Base-by-base conservation (phyloP, 2,888 invertebrate genomes). In the Lycophotia porphyrea region DNA sequence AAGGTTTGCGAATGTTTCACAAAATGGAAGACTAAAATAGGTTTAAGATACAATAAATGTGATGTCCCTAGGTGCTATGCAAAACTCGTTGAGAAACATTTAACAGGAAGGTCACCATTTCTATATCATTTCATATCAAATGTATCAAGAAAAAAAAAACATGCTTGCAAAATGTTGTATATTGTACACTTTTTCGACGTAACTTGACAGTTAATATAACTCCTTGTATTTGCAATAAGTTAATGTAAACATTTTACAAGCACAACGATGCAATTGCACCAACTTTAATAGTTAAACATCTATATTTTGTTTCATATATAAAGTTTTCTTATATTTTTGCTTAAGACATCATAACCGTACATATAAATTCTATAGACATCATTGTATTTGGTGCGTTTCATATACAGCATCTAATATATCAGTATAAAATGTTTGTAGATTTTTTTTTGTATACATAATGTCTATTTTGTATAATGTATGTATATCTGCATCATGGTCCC, bases 401-500 rank as follows among this genome's bases (percentile, higher is more conserved):
- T 83, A 68, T 74, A 66, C 74, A 76, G 81, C 74, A 49, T 72
- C 60, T 67, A 75, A 77, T 76, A 80, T 58, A 83, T 74, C 52
- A 76, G 76, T 81, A 76, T 47, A 84, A 87, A 84, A 83, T 80
- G 72, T 81, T 76, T 82, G 64, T 84, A 84, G 73, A 85, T 39
- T 68, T 63, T 18, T 58, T 61, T 63, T 80, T 83, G 63, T 82
- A 78, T 87, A 87, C 69, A 79, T 78, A 82, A 47, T 81, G 80
- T 84, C 73, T 80, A 87, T 82, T 80, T 76, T 79, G 82, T 84
- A 86, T 72, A 82, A 80, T 82, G 73, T 73, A 80, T 81, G 76
- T 86, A 84, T 82, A 86, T 87, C 85, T 84, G 87, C 85, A 84
- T 84, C 78, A 78, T 92, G 92, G 92, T 92, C 92, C 92, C 92